Conservation (phyloP, 2,113 vertebrate genomes). For the Thalassoma bifasciatum region DNA sequence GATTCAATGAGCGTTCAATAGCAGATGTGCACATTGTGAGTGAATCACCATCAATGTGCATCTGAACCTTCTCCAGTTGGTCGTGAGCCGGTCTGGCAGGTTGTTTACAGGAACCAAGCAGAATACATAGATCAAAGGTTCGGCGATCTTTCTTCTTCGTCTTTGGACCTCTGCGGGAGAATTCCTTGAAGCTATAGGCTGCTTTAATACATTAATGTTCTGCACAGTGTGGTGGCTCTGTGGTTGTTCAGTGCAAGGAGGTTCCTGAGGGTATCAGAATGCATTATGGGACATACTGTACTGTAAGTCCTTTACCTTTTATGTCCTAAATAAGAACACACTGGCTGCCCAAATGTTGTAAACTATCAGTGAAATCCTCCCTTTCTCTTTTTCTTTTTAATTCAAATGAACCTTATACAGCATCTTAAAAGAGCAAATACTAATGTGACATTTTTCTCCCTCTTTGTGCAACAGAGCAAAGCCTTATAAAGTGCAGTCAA, state of each 20-base stretch:
- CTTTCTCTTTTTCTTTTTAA: background rate
- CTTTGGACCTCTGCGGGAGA: background rate
- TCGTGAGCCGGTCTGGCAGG: background rate
- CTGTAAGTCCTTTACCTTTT: slow-evolving; percentile 3
- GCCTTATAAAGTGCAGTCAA: no score
- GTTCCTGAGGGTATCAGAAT: slow-evolving; percentile 19
- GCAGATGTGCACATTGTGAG: slow-evolving; percentile 17
- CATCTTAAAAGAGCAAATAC: no score
- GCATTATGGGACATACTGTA: slow-evolving; percentile 32
- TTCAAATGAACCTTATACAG: no score
- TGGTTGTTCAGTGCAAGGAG: slow-evolving; percentile 19
- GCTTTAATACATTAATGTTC: slow-evolving; percentile 17
- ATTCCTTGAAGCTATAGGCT: slow-evolving; percentile 28
- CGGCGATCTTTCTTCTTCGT: background rate
- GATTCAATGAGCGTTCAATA: slow-evolving; percentile 26
- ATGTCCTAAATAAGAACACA: slow-evolving; percentile 19
- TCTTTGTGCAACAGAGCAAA: no score
- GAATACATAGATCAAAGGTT: background rate
- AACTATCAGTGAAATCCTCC: background rate
- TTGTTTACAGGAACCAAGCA: slow-evolving; percentile 6
- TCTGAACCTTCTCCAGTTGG: background rate
- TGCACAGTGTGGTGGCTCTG: slow-evolving; percentile 1
- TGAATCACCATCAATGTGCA: slow-evolving; percentile 5
- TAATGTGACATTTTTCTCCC: no score
- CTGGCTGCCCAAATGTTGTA: background rate